Percentiles rank a stretch among this genome's conserved stretches.
phyloP scores from a whole-genome alignment of 2,888 invertebrate genomes.

The Coremacera marginata region DNA sequence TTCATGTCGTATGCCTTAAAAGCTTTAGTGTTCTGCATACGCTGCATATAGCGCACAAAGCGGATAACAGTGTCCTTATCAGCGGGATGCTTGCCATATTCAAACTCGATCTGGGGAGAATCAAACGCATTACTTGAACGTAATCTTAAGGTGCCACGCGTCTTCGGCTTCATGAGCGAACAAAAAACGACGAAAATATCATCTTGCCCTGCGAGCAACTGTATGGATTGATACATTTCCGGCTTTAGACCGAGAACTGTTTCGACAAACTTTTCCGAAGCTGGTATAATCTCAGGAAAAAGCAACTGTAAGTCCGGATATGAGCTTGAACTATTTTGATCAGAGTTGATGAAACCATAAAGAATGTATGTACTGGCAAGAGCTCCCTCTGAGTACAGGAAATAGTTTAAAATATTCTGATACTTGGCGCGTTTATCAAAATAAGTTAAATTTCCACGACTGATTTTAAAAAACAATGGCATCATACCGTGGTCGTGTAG shows the following conservation, averaged over 20 bases:
- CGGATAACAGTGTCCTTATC: constrained; percentile 67
- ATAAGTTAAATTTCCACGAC: constrained; percentile 50
- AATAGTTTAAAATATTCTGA: constrained; percentile 51
- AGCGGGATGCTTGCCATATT: constrained; percentile 71
- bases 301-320: constrained; percentile 74
- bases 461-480: constrained; percentile 62
- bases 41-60: constrained; percentile 62
- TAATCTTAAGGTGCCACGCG: constrained; percentile 71
- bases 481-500: constrained; percentile 84
- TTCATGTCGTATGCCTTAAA: constrained; percentile 66
- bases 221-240: too few relatives aligned
- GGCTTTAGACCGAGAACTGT: too few relatives aligned
- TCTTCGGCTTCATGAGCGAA: constrained; percentile 63
- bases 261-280: too few relatives aligned
- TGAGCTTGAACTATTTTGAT: constrained; percentile 44
- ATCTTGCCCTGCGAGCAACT: too few relatives aligned
- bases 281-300: constrained; percentile 58
- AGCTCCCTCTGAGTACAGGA: constrained; percentile 50
- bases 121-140: constrained; percentile 70
- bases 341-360: constrained; percentile 71
- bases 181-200: constrained; percentile 57
- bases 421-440: constrained; percentile 14
- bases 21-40: constrained; percentile 66
- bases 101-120: constrained; percentile 73
- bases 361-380: constrained; percentile 65